Percentiles rank a stretch among this genome's conserved stretches.
phyloP scores from a whole-genome alignment of 2,888 invertebrate genomes.

The Tenthredo mesomela region DNA sequence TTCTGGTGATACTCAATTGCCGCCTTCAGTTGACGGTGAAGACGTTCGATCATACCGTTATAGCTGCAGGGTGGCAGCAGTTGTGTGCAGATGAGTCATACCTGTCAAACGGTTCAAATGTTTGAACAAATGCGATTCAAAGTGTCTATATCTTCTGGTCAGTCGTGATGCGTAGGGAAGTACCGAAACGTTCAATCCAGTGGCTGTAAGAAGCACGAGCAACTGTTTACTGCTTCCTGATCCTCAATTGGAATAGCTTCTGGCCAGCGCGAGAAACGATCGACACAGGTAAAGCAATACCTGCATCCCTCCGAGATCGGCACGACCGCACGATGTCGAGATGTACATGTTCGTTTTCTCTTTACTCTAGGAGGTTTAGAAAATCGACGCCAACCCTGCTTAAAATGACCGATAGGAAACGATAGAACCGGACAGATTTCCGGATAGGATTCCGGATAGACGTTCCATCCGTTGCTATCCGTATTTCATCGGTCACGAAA shows the following conservation, averaged over 20 bases:
- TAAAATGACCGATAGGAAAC: no score
- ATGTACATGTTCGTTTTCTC: background rate
- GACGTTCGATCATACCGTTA: conserved; percentile 60
- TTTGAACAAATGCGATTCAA: conserved; percentile 62
- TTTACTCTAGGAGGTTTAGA: no score
- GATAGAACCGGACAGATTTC: no score
- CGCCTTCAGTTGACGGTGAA: conserved; percentile 60
- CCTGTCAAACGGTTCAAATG: conserved; percentile 53
- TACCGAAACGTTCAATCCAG: conserved; percentile 60
- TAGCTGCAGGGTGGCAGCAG: conserved; percentile 55
- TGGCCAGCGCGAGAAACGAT: conserved; percentile 65
- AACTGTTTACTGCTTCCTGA: conserved; percentile 59
- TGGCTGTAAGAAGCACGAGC: conserved; percentile 55
- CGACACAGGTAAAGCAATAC: conserved; percentile 71
- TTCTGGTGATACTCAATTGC: conserved; percentile 60
- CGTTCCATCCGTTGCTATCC: no score
- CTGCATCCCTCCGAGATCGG: conserved; percentile 63
- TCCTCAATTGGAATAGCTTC: conserved; percentile 56
- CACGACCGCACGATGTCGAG: conserved; percentile 54
- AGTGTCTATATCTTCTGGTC: no score
- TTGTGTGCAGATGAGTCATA: conserved; percentile 53
- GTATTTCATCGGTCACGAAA: no score
- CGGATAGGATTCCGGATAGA: no score
- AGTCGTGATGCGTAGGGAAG: no score
- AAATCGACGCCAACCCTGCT: no score